These are phyloP conservation scores for Strix aluco DNA, from an alignment of 2,113 vertebrate genomes.

Conservation along the genomic window DNA sequence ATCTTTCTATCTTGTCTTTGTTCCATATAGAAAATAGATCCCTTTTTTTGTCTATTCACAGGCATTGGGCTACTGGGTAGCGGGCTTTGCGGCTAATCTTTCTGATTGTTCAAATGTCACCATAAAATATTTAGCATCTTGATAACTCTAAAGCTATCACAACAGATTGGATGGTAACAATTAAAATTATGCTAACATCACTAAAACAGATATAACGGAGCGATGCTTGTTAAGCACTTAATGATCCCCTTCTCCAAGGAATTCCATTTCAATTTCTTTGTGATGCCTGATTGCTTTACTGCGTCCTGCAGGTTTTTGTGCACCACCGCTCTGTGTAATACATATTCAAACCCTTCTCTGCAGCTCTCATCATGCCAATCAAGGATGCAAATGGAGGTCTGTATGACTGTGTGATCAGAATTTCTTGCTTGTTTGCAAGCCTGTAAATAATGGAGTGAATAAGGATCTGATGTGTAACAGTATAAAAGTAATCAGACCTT, in stretches of 20 bases:
- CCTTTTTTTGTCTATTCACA: background rate
- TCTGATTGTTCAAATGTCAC: constrained; percentile 59
- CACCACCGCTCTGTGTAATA: constrained; percentile 27
- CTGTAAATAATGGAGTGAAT: constrained; percentile 50
- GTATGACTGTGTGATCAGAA: constrained; percentile 69
- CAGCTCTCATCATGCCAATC: constrained; percentile 67
- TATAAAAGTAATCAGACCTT: constrained; percentile 61
- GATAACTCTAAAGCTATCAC: constrained; percentile 66
- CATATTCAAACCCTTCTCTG: constrained; percentile 59
- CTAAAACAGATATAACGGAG: constrained; percentile 67
- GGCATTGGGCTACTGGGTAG: constrained; percentile 24
- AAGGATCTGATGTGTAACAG: constrained; percentile 51
- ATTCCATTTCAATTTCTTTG: constrained; percentile 68
- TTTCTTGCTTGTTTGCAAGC: constrained; percentile 68
- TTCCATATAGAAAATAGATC: constrained; percentile 30
- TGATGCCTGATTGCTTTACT: constrained; percentile 66
- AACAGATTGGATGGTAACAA: constrained; percentile 68
- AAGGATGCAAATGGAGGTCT: constrained; percentile 69
- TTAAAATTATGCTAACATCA: constrained; percentile 66
- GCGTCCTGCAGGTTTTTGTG: constrained; percentile 65
- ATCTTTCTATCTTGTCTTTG: constrained; percentile 65
- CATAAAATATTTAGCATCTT: constrained; percentile 71
- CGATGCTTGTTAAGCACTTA: constrained; percentile 75
- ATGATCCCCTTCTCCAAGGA: constrained; percentile 73
- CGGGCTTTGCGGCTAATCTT: constrained; percentile 22